Evolutionary conservation across 2,888 invertebrate species (phyloP).

Genomic region (Thymelicus lineola): DNA sequence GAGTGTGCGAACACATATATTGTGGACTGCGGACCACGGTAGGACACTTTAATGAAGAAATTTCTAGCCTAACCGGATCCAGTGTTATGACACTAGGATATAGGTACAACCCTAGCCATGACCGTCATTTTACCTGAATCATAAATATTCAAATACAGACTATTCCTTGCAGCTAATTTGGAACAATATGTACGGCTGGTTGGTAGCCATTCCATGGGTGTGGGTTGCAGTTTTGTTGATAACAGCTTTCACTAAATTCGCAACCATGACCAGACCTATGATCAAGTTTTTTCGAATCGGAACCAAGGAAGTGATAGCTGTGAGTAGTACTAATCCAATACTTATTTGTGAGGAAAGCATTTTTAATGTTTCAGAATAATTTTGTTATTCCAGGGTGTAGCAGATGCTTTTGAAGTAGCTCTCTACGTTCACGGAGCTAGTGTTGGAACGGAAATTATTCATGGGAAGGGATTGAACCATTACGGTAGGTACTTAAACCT

Average conservation of each 20-base stretch:
- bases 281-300: slow-evolving; percentile 58
- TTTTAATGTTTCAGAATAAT: slow-evolving; percentile 1
- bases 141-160: no score
- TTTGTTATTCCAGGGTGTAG: slow-evolving; percentile 54
- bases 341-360: no score
- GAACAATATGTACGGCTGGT: slow-evolving; percentile 68
- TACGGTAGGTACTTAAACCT: slow-evolving; percentile 56
- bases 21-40: no score
- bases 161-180: slow-evolving; percentile 64
- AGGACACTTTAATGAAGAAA: no score
- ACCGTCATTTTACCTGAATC: no score
- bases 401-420: slow-evolving; percentile 68
- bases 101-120: no score
- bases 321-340: slow-evolving; percentile 47
- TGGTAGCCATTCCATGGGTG: slow-evolving; percentile 62
- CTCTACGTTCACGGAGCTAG: slow-evolving; percentile 72
- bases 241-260: slow-evolving; percentile 51
- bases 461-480: slow-evolving; percentile 74
- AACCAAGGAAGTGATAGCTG: slow-evolving; percentile 59
- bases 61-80: no score
- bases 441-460: slow-evolving; percentile 71
- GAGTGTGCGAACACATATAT: no score
- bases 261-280: slow-evolving; percentile 48
- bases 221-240: slow-evolving; percentile 59
- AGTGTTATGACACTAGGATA: no score